A percentile compares a stretch with the other conserved stretches of the same genome.
Conservation (phyloP, 2,113 vertebrate genomes). For the Pseudorasbora parva region DNA sequence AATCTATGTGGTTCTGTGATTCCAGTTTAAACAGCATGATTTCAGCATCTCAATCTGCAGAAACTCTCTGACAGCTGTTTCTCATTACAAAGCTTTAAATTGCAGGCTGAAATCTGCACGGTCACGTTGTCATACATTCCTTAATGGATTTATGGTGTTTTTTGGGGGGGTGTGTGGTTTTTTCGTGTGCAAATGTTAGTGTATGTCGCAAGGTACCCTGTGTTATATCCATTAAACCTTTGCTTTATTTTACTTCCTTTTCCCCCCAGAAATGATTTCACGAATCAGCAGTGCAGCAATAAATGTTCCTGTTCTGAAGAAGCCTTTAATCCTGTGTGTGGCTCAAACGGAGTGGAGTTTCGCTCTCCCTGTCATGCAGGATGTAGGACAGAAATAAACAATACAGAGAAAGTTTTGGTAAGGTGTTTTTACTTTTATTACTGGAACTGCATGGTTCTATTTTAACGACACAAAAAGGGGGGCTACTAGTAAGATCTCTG, state of each 20-base stretch:
- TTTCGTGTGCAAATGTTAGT: not conserved
- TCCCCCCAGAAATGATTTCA: rapidly evolving
- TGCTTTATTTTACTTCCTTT: not conserved
- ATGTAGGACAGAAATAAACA: conserved; percentile 53
- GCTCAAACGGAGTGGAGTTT: conserved; percentile 78
- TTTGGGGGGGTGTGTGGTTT: too few relatives aligned
- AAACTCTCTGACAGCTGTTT: not conserved
- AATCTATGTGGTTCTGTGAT: not conserved
- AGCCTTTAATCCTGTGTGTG: conserved; percentile 84
- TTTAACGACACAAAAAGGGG: not conserved
- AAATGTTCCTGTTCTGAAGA: conserved; percentile 73
- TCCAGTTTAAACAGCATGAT: not conserved
- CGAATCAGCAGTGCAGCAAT: conserved; percentile 65
- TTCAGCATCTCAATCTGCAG: not conserved
- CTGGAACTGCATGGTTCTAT: not conserved
- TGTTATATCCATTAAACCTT: not conserved
- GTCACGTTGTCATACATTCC: not conserved
- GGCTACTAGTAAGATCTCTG: not conserved
- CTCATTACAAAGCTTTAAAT: not conserved
- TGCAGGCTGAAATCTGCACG: not conserved
- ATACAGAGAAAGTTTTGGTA: conserved; percentile 48
- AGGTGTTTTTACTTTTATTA: not conserved
- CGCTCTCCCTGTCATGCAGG: conserved; percentile 83
- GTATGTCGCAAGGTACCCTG: not conserved
- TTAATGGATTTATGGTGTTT: not conserved